Conservation (phyloP, 2,113 vertebrate genomes). For the Girardinichthys multiradiatus region DNA sequence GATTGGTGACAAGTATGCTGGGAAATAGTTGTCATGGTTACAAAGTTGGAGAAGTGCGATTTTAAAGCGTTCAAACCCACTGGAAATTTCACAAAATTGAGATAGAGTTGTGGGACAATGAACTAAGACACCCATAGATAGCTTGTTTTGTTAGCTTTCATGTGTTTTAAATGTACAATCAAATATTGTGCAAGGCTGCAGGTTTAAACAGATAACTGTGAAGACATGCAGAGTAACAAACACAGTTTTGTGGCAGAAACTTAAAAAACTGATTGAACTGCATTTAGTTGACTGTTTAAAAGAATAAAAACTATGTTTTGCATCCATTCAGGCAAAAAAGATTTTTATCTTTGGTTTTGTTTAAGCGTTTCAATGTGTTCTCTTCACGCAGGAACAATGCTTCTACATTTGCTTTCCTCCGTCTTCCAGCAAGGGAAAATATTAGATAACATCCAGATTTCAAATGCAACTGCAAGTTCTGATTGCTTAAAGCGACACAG, state of each 20-base stretch:
- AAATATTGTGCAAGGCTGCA: conserved; percentile 15
- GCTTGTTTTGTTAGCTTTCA: conserved; percentile 1
- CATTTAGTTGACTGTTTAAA: too few species aligned
- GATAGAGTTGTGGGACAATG: conserved; percentile 4
- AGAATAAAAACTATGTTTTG: background rate
- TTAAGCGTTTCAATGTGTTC: conserved; percentile 44
- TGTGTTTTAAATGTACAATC: conserved; percentile 19
- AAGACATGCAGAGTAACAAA: conserved; percentile 16
- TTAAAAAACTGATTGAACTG: too few species aligned
- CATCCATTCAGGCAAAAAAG: conserved; percentile 25
- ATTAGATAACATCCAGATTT: conserved; percentile 44
- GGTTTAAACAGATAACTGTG: conserved; percentile 6
- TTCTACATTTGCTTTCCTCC: conserved; percentile 47
- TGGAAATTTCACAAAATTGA: conserved; percentile 6
- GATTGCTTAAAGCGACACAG: conserved; percentile 36
- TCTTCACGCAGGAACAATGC: conserved; percentile 40
- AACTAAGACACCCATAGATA: background rate
- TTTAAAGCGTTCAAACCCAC: conserved; percentile 3
- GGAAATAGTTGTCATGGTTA: conserved; percentile 44
- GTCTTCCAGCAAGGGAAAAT: conserved; percentile 33
- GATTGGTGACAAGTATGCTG: conserved; percentile 8
- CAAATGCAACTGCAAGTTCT: conserved; percentile 36
- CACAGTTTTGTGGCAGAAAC: background rate
- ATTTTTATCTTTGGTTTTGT: conserved; percentile 48
- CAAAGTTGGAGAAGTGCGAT: conserved; percentile 4